Percentiles rank a stretch among this genome's conserved stretches.
These are phyloP conservation scores for Leucosticte australis DNA, from an alignment of 2,113 vertebrate species.

Conservation along the genomic window DNA sequence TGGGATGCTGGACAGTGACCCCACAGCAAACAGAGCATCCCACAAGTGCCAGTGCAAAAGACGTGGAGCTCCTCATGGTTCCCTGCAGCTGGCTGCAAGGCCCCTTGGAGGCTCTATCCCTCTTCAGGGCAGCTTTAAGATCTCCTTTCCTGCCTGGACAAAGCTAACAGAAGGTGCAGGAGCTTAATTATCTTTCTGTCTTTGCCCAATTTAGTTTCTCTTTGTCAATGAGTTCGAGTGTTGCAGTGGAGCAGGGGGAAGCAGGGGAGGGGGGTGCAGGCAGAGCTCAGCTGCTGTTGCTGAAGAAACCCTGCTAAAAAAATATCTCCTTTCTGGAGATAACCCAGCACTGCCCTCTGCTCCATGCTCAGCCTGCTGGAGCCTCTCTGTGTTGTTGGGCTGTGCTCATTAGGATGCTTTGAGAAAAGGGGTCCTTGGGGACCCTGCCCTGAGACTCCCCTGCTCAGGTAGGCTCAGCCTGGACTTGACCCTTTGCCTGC, in stretches of 20 bases:
- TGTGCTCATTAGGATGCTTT: not conserved
- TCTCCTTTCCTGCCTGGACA: not conserved
- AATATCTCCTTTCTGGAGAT: not conserved
- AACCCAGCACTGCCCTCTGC: not conserved
- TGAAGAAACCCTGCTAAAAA: not conserved
- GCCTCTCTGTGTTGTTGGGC: not conserved
- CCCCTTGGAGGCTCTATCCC: not conserved
- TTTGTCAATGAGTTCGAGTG: fast-evolving
- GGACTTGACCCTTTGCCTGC: not conserved
- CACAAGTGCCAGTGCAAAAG: not conserved
- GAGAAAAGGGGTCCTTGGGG: not conserved
- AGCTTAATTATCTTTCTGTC: not conserved
- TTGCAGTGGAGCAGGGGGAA: not conserved
- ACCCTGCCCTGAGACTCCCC: not conserved
- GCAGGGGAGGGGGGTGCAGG: not conserved
- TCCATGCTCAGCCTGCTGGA: not conserved
- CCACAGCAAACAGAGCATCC: not conserved
- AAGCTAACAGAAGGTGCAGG: not conserved
- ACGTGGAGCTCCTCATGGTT: fast-evolving
- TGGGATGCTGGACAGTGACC: not conserved
- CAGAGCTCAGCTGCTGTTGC: not conserved
- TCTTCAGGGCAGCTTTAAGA: not conserved
- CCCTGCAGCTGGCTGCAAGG: not conserved
- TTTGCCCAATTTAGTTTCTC: not conserved
- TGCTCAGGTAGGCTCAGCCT: not conserved